Conservation (phyloP, 2,113 vertebrate genomes). For the Pelusios castaneus region DNA sequence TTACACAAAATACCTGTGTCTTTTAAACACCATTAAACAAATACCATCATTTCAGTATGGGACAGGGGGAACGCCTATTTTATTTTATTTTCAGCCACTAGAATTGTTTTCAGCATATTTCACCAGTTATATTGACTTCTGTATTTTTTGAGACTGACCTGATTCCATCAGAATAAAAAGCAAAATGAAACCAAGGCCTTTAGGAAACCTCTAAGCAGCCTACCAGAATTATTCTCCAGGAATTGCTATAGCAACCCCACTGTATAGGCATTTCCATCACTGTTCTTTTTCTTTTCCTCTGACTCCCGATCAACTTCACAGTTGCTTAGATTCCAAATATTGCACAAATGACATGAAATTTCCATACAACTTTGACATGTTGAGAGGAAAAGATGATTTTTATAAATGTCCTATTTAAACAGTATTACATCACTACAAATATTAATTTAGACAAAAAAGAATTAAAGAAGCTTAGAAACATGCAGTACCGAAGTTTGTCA, state of each 20-base stretch:
- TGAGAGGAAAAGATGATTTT: background rate
- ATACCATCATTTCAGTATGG: background rate
- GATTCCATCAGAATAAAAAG: conserved; percentile 50
- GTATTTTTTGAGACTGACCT: conserved; percentile 58
- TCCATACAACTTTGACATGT: conserved; percentile 4
- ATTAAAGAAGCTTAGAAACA: background rate
- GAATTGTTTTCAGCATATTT: conserved; percentile 70
- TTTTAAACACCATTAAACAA: background rate
- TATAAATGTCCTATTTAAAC: background rate
- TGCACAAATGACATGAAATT: background rate
- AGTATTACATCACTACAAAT: background rate
- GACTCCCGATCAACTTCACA: background rate
- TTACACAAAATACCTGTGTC: background rate
- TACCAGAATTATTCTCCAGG: background rate
- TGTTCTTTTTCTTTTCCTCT: conserved; percentile 15
- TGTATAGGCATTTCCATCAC: conserved; percentile 12
- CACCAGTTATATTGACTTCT: conserved; percentile 57
- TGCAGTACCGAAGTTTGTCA: background rate
- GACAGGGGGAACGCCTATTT: too few species aligned
- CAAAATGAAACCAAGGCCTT: conserved; percentile 63
- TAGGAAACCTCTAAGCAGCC: conserved; percentile 38
- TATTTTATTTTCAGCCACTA: conserved; percentile 57
- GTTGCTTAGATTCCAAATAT: background rate
- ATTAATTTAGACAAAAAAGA: background rate
- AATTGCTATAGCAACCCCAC: conserved; percentile 60